phyloP scores from a whole-genome alignment of 2,797 vertebrate species.

The Sebastes diaconus region DNA sequence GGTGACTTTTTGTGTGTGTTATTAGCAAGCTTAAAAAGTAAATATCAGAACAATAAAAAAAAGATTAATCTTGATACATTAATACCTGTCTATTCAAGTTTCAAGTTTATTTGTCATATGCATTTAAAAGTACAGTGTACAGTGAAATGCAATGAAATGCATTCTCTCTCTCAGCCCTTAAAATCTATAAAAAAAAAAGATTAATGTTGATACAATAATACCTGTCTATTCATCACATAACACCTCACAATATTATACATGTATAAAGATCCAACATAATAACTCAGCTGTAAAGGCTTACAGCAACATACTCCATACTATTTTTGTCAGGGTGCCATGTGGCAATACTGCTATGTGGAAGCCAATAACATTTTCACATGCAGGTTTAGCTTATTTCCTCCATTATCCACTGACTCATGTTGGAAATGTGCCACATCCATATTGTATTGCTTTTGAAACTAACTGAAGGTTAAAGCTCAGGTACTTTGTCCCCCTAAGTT shows the following conservation, averaged over 20 bases:
- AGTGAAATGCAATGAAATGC: no score
- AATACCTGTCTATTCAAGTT: constrained; percentile 7
- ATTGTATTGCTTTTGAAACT: background rate
- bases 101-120: no score
- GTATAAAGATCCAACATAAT: background rate
- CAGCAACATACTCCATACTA: constrained; percentile 51
- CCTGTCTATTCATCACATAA: constrained; percentile 16
- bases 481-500: constrained; percentile 27
- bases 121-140: background rate
- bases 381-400: background rate
- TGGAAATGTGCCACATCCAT: background rate
- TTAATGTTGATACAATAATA: constrained; percentile 5
- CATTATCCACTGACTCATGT: background rate
- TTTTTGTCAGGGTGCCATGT: constrained; percentile 68
- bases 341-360: constrained; percentile 48
- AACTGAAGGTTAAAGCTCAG: constrained; percentile 6
- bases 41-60: background rate
- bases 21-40: constrained; percentile 11
- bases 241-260: background rate
- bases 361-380: constrained; percentile 19
- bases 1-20: constrained; percentile 8
- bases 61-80: background rate
- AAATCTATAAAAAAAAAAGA: background rate
- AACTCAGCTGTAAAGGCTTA: constrained; percentile 17
- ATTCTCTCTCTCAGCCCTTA: no score